Evolutionary conservation across 2,113 vertebrate species (phyloP).

Genomic region (Argyrosomus japonicus): DNA sequence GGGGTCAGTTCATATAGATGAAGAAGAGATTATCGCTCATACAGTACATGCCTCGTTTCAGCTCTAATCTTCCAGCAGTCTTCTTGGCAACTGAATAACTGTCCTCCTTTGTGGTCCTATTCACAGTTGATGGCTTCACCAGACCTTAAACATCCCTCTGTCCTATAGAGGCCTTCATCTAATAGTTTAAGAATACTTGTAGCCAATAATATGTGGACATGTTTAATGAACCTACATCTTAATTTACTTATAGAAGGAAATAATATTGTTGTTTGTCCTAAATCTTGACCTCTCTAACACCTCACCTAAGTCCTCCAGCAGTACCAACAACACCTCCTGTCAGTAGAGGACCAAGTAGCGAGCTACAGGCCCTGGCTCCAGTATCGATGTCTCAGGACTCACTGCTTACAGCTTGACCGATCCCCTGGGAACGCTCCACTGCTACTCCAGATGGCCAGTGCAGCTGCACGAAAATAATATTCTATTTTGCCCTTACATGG

Average conservation of each 20-base stretch:
- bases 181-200: background rate
- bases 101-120: background rate
- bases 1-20: background rate
- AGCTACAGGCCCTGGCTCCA: conserved; percentile 1
- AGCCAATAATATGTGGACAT: background rate
- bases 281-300: background rate
- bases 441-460: conserved; percentile 18
- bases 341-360: background rate
- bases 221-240: background rate
- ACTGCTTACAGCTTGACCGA: background rate
- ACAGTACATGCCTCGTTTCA: background rate
- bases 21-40: background rate
- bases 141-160: background rate
- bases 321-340: background rate
- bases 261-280: background rate
- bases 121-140: background rate
- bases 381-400: conserved; percentile 18
- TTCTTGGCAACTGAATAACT: background rate
- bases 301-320: too few species aligned
- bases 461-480: conserved; percentile 19
- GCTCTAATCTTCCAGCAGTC: background rate
- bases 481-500: background rate
- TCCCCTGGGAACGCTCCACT: conserved; percentile 1
- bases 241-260: background rate
- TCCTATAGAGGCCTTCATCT: background rate